Evolutionary conservation across 1,140 invertebrate species (phyloP).

Genomic region (Aphaenogaster floridana): DNA sequence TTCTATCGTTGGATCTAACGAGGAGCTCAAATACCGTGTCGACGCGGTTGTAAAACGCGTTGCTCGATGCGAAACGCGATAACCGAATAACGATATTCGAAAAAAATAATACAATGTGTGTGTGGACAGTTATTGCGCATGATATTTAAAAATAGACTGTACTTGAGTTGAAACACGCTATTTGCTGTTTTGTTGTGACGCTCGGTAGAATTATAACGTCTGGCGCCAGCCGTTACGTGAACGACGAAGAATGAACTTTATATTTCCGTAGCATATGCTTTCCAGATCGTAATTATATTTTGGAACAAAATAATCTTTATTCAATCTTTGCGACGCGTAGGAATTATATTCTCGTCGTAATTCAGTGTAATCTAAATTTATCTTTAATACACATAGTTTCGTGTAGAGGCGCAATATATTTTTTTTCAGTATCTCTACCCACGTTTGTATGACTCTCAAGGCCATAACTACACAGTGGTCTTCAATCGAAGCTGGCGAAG

Average conservation of each 20-base stretch:
- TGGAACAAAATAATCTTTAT: not conserved
- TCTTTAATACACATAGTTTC: not conserved
- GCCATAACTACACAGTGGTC: not conserved
- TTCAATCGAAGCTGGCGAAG: not conserved
- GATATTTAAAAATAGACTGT: slow-evolving; percentile 10
- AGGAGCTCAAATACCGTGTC: not conserved
- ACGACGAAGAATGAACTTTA: slow-evolving; percentile 27
- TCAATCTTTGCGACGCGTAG: not conserved
- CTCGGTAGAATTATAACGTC: slow-evolving; percentile 22
- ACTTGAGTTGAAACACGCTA: not conserved
- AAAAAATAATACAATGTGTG: not conserved
- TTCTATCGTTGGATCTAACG: slow-evolving; percentile 39
- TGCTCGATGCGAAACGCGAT: not conserved
- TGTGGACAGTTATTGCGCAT: not conserved
- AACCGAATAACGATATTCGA: not conserved
- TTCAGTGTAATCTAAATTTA: not conserved
- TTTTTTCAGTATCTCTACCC: not conserved
- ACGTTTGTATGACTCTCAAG: not conserved
- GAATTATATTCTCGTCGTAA: not conserved
- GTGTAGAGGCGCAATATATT: no score
- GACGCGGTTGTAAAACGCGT: not conserved
- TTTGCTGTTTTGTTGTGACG: slow-evolving; percentile 35
- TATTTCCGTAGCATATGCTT: not conserved
- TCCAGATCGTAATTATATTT: not conserved
- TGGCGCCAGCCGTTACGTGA: slow-evolving; percentile 32